phyloP scores from a whole-genome alignment of 2,113 vertebrate genomes.

The Austrofundulus limnaeus region DNA sequence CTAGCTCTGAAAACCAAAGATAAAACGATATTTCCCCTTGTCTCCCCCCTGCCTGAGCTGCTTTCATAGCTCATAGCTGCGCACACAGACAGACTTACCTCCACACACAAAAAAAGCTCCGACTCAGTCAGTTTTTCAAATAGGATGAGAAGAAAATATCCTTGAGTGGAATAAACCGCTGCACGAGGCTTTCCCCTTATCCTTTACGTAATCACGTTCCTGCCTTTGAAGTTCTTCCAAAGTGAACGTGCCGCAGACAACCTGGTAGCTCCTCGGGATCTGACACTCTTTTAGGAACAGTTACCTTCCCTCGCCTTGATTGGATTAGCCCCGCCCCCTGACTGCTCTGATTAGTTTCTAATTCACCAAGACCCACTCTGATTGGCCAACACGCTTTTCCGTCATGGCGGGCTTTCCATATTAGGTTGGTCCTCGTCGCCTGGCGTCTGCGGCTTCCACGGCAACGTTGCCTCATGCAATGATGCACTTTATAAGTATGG shows the following conservation, averaged over 20 bases:
- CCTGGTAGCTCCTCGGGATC: conserved; percentile 39
- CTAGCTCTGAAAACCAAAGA: conserved; percentile 10
- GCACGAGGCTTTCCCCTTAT: not conserved
- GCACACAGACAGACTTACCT: conserved; percentile 65
- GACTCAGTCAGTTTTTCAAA: conserved; percentile 44
- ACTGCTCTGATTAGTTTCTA: conserved; percentile 49
- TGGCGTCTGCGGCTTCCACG: conserved; percentile 79
- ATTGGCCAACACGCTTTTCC: conserved; percentile 66
- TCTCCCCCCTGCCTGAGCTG: conserved; percentile 3
- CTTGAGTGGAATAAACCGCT: not conserved
- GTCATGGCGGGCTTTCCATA: conserved; percentile 36
- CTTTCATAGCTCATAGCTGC: conserved; percentile 52
- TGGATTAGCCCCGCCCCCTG: conserved; percentile 57
- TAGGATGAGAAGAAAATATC: conserved; percentile 20
- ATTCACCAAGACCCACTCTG: not conserved
- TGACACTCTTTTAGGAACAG: conserved; percentile 57
- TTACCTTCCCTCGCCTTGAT: conserved; percentile 65
- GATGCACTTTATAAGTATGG: conserved; percentile 12
- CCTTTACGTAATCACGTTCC: conserved; percentile 16
- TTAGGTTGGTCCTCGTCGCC: conserved; percentile 63
- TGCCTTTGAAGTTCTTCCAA: conserved; percentile 21
- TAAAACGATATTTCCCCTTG: conserved; percentile 5
- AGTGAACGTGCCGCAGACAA: not conserved
- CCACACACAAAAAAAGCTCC: conserved; percentile 31
- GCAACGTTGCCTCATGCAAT: conserved; percentile 65